These are phyloP conservation scores for Micromussa lordhowensis DNA, from an alignment of 92 coral and sea anemone genomes.

Conservation along the genomic window DNA sequence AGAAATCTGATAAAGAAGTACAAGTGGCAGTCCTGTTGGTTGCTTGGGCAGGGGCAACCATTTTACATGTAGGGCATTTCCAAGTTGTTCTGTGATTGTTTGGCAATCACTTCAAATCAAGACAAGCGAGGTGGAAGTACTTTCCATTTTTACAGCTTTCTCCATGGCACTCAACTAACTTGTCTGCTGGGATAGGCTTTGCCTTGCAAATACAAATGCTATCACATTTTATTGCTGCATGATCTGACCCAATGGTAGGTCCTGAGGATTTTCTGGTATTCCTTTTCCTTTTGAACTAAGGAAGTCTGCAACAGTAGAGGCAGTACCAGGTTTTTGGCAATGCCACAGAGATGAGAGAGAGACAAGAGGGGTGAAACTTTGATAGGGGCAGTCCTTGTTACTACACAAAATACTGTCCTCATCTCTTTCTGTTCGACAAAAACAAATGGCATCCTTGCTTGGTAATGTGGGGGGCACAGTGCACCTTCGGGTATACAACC, in stretches of 20 bases:
- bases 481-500: conserved; percentile 56
- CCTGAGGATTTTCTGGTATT: conserved; percentile 24
- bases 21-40: conserved; percentile 31
- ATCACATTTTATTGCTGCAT: conserved; percentile 35
- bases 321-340: no score
- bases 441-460: conserved; percentile 49
- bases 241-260: conserved; percentile 33
- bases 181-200: conserved; percentile 42
- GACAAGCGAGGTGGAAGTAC: conserved; percentile 18
- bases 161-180: conserved; percentile 42
- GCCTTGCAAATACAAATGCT: conserved; percentile 44
- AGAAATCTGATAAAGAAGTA: conserved; percentile 26
- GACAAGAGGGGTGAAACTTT: conserved; percentile 60
- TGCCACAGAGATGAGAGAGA: no score
- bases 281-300: conserved; percentile 37
- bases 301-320: neutral
- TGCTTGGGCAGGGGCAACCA: conserved; percentile 19
- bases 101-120: conserved; percentile 7
- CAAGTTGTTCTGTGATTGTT: conserved; percentile 37
- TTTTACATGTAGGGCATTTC: conserved; percentile 50
- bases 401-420: conserved; percentile 32
- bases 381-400: conserved; percentile 38
- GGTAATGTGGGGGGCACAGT: conserved; percentile 35
- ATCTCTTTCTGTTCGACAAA: conserved; percentile 32
- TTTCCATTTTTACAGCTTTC: conserved; percentile 36